Evolutionary conservation across 2,888 invertebrate genomes (phyloP), one percentile per base, ranked within the genome.

Genomic region (Zygaena filipendulae): DNA sequence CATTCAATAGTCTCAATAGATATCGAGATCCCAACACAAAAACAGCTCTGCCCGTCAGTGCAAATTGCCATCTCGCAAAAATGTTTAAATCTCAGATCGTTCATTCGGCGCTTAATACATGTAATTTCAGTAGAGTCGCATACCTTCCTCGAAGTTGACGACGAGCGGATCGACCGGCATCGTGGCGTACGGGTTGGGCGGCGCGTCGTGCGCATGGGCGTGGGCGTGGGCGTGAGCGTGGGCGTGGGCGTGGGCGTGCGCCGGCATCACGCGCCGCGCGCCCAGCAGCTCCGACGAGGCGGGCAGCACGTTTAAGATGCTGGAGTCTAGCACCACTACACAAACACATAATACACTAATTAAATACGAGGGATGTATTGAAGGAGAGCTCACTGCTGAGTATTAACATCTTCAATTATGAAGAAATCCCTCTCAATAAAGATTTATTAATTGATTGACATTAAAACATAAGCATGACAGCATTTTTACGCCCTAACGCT

Each of bases 91-190:
- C 56, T 51, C 54, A 50, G 57, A 55, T 50, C 51, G 62, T 49
- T 39, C 45, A 38, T 35, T 21, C 32, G 43, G 54, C 55, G 59
- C 69, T 67, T 63, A 69, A 49, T 59, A 62, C 62, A 66, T 66
- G 38, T 60, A 61, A 53, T 64, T 66, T 80, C 84, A 85, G 83
- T 87, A 87, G 70, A 88, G 84, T 60, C 87, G 85, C 88, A 88
- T 88, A 87, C 88, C 88, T 87, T 89, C 89, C 81, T 89, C 88
- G 70, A 89, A 88, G 82, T 86, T 87, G 58, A 89, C 88, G 52
- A 89, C 88, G 49, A 90, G 82, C 21, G 88, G 85, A 59, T 88
- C 88, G 39, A 87, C 86, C 25, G 85, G 84, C 41, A 75, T 42
- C 21, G 69, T 62, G 33, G 68, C 67, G 56, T 72, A 67, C 3